Evolutionary conservation across 2,888 invertebrate genomes (phyloP), one percentile per base, ranked within the genome.

Genomic region (Tachina grossa): DNA sequence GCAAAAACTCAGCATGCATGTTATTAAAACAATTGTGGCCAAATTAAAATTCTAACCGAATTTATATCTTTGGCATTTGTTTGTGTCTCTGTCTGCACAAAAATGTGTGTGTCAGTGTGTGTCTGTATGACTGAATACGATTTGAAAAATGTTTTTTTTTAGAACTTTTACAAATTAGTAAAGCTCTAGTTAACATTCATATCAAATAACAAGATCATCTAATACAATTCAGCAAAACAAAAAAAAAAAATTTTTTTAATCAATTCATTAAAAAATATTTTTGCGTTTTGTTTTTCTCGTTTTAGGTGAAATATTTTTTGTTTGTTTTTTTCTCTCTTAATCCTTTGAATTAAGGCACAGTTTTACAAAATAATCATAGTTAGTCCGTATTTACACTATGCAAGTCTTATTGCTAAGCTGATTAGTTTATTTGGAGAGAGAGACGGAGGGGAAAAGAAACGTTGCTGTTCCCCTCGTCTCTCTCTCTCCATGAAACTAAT

Each of bases 41-140:
- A 76, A 85, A 85, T 83, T 83, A 83, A 85, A 85, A 80, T 85
- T 83, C 78, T 85, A 74, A 75, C 74, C 81, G 81, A 85, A 85
- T 85, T 85, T 81, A 77, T 76, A 57, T 80, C 66, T 47, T 59
- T 68, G 61, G 39, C 57, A 79, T 55, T 51, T 55, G 19, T 59
- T n/a, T 83, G 31, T 45, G 55, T 61, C 51, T 78, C 45, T 63
- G 66, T 45, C 47, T 55, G 45, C 13, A 10, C 47, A n/a, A 16
- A 39, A 51, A 16, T 14, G 10, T 22, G 45, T 53, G 45, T 59
- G 43, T 69, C 31, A 51, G 14, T 14, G 10, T 22, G 45, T 43
- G 41, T 53, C 16, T 65, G 43, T 69, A 31, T 65, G 49, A 69
- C 68, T 82, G 74, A 16, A 22, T 76, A 55, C 45, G 53, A 68